These are phyloP conservation scores for Florisuga fusca DNA, from an alignment of 2,797 vertebrate species.

Conservation along the genomic window DNA sequence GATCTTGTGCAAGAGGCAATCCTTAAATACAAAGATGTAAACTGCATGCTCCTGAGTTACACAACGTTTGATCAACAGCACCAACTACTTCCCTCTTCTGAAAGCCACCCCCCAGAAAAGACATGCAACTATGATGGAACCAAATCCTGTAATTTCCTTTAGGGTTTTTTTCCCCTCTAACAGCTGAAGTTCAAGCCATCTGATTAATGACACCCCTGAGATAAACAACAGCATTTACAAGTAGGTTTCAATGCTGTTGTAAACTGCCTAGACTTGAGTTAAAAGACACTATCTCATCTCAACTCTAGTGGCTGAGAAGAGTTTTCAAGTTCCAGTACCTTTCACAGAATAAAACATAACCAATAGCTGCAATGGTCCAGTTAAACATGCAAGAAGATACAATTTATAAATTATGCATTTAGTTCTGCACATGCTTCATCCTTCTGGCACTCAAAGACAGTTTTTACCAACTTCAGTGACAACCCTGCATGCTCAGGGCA, in stretches of 20 bases:
- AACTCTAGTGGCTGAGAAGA: background rate
- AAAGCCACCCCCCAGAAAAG: conserved; percentile 47
- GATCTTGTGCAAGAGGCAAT: background rate
- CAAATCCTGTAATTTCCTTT: background rate
- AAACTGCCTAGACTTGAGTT: background rate
- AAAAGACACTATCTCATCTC: background rate
- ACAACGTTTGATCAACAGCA: conserved; percentile 33
- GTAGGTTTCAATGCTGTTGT: background rate
- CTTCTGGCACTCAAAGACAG: background rate
- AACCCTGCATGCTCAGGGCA: background rate
- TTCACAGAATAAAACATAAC: background rate
- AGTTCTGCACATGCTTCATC: background rate
- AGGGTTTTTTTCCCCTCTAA: background rate
- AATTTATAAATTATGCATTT: background rate
- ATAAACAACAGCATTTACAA: background rate
- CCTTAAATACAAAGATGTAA: background rate
- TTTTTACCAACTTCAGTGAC: background rate
- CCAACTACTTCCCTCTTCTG: conserved; percentile 35
- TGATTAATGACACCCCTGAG: conserved; percentile 11
- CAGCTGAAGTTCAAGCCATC: conserved; percentile 28
- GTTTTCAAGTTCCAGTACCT: background rate
- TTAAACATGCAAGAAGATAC: background rate
- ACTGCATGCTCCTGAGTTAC: background rate
- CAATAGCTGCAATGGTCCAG: background rate
- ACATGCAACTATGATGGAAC: conserved; percentile 15